Conservation (phyloP, 1,140 invertebrate genomes). For the Plectrocnemia conspersa region DNA sequence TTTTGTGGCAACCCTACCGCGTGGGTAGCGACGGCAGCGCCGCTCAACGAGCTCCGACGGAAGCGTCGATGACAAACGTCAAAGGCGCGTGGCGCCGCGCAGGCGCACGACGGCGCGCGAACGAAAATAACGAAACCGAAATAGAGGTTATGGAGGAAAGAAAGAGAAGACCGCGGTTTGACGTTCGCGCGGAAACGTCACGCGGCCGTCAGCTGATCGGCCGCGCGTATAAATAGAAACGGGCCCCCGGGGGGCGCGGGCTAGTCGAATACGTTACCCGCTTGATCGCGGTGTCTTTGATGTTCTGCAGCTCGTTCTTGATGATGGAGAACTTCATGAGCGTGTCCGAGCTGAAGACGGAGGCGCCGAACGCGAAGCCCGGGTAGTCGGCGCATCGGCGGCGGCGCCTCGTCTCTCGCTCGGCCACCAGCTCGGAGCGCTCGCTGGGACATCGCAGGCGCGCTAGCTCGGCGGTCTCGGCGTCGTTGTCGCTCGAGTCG, state of each 20-base stretch:
- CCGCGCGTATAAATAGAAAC: conserved; percentile 7
- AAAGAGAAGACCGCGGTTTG: too few species aligned
- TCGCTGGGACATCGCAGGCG: conserved; percentile 82
- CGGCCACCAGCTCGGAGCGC: conserved; percentile 78
- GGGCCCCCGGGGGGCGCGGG: background rate
- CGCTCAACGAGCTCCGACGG: background rate
- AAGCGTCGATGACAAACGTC: conserved; percentile 13
- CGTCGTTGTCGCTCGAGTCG: conserved; percentile 58
- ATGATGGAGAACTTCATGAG: conserved; percentile 98
- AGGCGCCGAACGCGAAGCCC: conserved; percentile 82
- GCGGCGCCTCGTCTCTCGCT: conserved; percentile 69
- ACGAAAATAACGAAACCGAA: background rate
- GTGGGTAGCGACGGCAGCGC: background rate
- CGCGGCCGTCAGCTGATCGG: conserved; percentile 11
- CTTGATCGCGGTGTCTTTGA: conserved; percentile 92
- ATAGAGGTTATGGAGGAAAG: too few species aligned
- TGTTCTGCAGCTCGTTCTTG: conserved; percentile 94
- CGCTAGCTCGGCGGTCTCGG: conserved; percentile 72
- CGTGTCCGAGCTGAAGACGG: conserved; percentile 92
- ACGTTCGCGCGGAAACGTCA: background rate
- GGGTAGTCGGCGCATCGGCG: conserved; percentile 85
- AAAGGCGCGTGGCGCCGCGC: conserved; percentile 19
- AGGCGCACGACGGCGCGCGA: conserved; percentile 12
- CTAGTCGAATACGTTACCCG: conserved; percentile 73
- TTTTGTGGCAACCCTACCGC: too few species aligned